Evolutionary conservation across 2,797 vertebrate genomes (phyloP), one percentile per base, ranked within the genome.

Genomic region (Argentina silus): DNA sequence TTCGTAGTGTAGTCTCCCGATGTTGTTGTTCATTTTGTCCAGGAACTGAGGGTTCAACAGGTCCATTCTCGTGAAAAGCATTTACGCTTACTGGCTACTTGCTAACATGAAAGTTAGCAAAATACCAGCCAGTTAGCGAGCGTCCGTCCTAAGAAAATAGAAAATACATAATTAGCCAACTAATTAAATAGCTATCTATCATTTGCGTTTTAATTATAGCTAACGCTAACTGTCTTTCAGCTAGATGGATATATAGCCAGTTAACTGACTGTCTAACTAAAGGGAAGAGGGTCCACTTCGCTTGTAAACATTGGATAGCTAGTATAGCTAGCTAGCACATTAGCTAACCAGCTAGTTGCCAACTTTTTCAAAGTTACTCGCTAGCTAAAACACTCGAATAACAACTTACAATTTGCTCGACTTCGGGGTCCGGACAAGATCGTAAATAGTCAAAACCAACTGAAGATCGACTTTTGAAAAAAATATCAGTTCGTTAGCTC

Each of bases 11-110:
- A 98, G 95, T 88, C 96, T 96, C 86, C 96, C 96, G 75, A 98
- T 96, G 80, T 97, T 98, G 93, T 97, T 97, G 95, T 96, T 98
- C 97, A 98, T 97, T 93, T 97, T 98, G 95, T 98, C 97, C 96
- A 98, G 89, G 92, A 96, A 96, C 90, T 96, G 96, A 93, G 95
- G 95, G 93, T 98, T 97, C 95, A 99, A 93, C 95, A 99, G 95
- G 94, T 99, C 97, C 97, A 98, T 99, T 93, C 93, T 98, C 94
- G 94, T 92, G 84, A 95, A 93, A 67, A 96, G 95, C 96, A 98
- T 98, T 96, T 93, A 97, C 90, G 88, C 92, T 86, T 76, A 90
- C 93, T 92, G 88, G 92, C 91, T 90, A 90, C 81, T 85, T 85
- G 94, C 95, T 92, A 90, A 94, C 95, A 90, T 91, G 68, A 81